A percentile compares a stretch with the other conserved stretches of the same genome.
These are phyloP conservation scores for Conus canariensis DNA, from an alignment of 2,888 invertebrate species.

Conservation along the genomic window DNA sequence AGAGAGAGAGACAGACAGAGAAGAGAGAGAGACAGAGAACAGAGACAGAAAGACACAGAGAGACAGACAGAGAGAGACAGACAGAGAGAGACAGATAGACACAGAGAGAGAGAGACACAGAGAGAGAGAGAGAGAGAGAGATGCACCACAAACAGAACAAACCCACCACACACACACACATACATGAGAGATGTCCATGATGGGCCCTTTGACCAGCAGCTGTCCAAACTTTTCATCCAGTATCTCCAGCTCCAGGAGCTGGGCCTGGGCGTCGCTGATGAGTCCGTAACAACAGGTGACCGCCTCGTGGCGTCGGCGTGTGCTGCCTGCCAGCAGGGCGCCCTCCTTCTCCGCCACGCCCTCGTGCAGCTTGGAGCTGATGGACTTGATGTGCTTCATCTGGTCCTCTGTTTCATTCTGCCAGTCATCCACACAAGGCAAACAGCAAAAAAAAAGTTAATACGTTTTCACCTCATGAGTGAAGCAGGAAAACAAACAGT, in stretches of 20 bases:
- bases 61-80: too few species aligned
- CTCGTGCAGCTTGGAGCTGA: conserved; percentile 48
- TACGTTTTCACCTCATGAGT: too few species aligned
- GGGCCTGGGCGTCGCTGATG: conserved; percentile 49
- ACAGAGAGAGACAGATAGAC: too few species aligned
- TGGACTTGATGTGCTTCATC: conserved; percentile 47
- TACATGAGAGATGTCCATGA: conserved; percentile 38
- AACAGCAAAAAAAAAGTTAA: too few species aligned
- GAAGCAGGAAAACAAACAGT: too few species aligned
- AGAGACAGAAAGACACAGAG: too few species aligned
- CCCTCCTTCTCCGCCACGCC: conserved; percentile 49
- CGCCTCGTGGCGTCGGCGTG: conserved; percentile 49
- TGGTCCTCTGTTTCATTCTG: conserved; percentile 43
- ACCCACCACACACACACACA: neutral
- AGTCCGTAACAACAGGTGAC: conserved; percentile 46
- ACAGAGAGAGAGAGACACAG: too few species aligned
- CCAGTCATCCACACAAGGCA: too few species aligned
- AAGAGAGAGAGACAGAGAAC: too few species aligned
- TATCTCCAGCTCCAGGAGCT: conserved; percentile 46
- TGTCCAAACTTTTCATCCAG: conserved; percentile 48
- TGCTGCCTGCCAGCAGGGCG: conserved; percentile 38
- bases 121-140: too few species aligned
- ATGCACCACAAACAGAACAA: too few species aligned
- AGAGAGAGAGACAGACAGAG: too few species aligned
- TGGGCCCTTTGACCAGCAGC: conserved; percentile 34